phyloP scores from a whole-genome alignment of 2,888 invertebrate species.

The Melikaiella ostensackeni region DNA sequence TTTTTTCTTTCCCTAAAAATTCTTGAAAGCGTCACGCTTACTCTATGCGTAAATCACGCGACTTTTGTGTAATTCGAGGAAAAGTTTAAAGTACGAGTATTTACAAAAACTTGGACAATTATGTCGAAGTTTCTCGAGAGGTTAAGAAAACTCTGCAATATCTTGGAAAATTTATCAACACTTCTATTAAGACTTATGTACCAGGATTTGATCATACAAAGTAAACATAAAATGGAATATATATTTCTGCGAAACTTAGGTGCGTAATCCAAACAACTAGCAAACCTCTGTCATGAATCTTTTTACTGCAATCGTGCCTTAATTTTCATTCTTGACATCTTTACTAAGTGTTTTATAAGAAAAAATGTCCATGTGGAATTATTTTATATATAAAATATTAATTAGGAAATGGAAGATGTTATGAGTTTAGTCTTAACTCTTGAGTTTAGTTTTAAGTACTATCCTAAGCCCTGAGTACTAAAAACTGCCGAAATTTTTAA shows the following conservation, averaged over 20 bases:
- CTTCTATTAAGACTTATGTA: background rate
- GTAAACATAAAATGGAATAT: background rate
- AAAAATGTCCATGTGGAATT: too few relatives aligned
- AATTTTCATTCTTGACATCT: too few relatives aligned
- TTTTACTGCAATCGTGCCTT: too few relatives aligned
- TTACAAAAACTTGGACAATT: background rate
- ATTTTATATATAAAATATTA: too few relatives aligned
- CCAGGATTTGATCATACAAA: background rate
- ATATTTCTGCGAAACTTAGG: slow-evolving; percentile 30
- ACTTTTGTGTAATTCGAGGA: background rate
- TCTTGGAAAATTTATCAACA: background rate
- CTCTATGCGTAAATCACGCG: too few relatives aligned
- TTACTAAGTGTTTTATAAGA: too few relatives aligned
- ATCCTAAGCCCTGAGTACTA: too few relatives aligned
- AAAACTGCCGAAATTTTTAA: too few relatives aligned
- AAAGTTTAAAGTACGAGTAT: background rate
- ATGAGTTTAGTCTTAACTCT: too few relatives aligned
- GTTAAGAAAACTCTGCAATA: background rate
- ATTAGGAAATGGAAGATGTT: too few relatives aligned
- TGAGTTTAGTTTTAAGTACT: too few relatives aligned
- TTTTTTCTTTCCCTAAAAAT: background rate
- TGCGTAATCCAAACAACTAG: slow-evolving; percentile 3
- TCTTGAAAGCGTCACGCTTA: too few relatives aligned
- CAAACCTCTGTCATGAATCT: background rate
- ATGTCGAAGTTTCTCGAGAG: background rate